A percentile compares a stretch with the other conserved stretches of the same genome.
Evolutionary conservation across 2,797 vertebrate species (phyloP).

Genomic region (Melanotaenia parkinsoni): DNA sequence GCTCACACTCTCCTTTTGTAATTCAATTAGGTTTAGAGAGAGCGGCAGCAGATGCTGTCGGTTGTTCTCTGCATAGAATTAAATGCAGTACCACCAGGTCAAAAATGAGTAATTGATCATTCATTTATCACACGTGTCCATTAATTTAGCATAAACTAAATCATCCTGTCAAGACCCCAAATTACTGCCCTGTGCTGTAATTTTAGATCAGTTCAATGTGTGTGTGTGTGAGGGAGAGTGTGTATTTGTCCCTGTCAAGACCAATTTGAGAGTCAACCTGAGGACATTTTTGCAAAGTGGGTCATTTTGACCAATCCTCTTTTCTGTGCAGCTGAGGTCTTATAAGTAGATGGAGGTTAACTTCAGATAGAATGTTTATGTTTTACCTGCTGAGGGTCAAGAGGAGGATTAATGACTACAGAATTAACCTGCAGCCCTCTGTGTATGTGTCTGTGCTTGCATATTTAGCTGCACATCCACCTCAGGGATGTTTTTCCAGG

Average conservation of each 20-base stretch:
- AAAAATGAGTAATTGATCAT: conserved; percentile 49
- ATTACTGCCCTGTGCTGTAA: conserved; percentile 31
- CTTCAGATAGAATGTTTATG: conserved; percentile 3
- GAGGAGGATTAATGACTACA: conserved; percentile 10
- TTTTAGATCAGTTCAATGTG: conserved; percentile 24
- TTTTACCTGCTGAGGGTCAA: conserved; percentile 1
- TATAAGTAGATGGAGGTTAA: conserved; percentile 19
- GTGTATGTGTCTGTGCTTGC: conserved; percentile 13
- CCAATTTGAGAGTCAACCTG: conserved; percentile 24
- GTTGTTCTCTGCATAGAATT: conserved; percentile 18
- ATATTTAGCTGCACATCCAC: background rate
- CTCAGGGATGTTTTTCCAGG: background rate
- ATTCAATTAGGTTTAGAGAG: conserved; percentile 40
- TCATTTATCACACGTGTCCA: conserved; percentile 45
- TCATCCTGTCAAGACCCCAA: conserved; percentile 50
- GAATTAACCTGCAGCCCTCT: background rate
- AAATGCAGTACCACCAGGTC: conserved; percentile 36
- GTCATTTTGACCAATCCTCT: conserved; percentile 18
- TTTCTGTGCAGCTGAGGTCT: conserved; percentile 15
- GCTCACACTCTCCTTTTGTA: conserved; percentile 33
- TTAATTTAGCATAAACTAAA: conserved; percentile 47
- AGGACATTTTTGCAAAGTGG: conserved; percentile 43
- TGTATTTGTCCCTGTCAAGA: conserved; percentile 10
- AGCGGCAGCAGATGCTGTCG: conserved; percentile 32
- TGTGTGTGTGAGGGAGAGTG: conserved; percentile 10